Percentiles rank a stretch among this genome's conserved stretches.
phyloP scores from a whole-genome alignment of 2,797 vertebrate species.

The Knipowitschia caucasica region DNA sequence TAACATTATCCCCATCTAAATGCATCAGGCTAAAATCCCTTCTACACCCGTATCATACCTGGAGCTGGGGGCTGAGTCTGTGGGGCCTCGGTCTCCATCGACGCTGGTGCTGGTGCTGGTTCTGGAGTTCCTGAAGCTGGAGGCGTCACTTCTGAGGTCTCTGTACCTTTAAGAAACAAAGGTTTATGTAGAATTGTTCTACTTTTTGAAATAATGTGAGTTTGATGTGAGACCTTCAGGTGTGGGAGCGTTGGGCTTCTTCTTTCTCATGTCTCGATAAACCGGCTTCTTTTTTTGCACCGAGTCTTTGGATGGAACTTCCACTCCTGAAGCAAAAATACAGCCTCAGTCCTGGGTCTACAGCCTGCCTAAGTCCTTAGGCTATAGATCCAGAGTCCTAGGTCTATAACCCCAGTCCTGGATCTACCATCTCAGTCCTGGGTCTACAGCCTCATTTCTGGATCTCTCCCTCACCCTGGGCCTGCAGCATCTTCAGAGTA shows the following conservation, averaged over 20 bases:
- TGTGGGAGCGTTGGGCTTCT: slow-evolving; percentile 79
- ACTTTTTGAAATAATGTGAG: too few relatives aligned
- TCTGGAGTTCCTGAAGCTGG: slow-evolving; percentile 58
- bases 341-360: too few relatives aligned
- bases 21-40: too few relatives aligned
- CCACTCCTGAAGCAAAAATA: slow-evolving; percentile 77
- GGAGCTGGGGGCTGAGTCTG: slow-evolving; percentile 56
- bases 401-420: too few relatives aligned
- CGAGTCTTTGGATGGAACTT: slow-evolving; percentile 96
- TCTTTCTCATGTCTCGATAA: slow-evolving; percentile 93
- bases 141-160: slow-evolving; percentile 63
- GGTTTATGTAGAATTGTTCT: too few relatives aligned
- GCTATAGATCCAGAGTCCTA: too few relatives aligned
- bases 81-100: slow-evolving; percentile 36
- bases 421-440: too few relatives aligned
- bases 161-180: slow-evolving; percentile 23
- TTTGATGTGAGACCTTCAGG: slow-evolving; percentile 81
- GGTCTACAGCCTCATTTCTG: too few relatives aligned
- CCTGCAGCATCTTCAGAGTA: slow-evolving; percentile 89
- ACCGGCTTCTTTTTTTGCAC: slow-evolving; percentile 95
- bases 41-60: too few relatives aligned
- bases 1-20: too few relatives aligned
- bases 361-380: too few relatives aligned
- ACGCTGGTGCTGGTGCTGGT: slow-evolving; percentile 55
- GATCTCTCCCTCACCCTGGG: slow-evolving; percentile 94